These are phyloP conservation scores for Gymnogyps californianus DNA, from an alignment of 2,113 vertebrate species.

Conservation along the genomic window DNA sequence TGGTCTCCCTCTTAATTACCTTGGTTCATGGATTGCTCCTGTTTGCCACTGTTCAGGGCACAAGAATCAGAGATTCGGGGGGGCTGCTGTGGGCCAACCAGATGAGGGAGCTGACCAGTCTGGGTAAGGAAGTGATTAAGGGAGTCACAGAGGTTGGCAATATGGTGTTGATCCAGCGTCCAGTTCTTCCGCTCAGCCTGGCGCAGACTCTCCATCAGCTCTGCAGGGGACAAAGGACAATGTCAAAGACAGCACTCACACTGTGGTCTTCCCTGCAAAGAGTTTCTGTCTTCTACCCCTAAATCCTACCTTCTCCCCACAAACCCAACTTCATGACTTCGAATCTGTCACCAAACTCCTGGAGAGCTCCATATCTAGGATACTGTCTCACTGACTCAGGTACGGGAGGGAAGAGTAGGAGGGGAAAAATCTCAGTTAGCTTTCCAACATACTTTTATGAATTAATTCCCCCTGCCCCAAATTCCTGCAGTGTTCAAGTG, in stretches of 20 bases:
- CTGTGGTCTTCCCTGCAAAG: not conserved
- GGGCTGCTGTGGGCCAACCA: slow-evolving; percentile 69
- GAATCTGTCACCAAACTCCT: not conserved
- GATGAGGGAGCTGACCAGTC: slow-evolving; percentile 79
- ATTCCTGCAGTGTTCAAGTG: not conserved
- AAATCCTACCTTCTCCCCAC: not conserved
- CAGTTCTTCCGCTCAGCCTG: slow-evolving; percentile 84
- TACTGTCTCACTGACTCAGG: not conserved
- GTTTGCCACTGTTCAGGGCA: slow-evolving; percentile 78
- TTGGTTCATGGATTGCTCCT: slow-evolving; percentile 78
- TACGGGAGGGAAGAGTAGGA: not conserved
- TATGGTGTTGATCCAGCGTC: slow-evolving; percentile 83
- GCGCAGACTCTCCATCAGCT: slow-evolving; percentile 82
- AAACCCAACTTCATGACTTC: not conserved
- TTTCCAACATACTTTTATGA: not conserved
- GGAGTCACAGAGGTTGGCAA: slow-evolving; percentile 82
- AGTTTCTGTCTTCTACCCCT: not conserved
- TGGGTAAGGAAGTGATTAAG: slow-evolving; percentile 83
- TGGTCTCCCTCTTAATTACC: slow-evolving; percentile 49
- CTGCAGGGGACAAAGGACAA: slow-evolving; percentile 25
- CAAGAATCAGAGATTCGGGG: slow-evolving; percentile 77
- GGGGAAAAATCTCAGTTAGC: not conserved
- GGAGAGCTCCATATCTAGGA: not conserved
- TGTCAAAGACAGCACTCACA: not conserved
- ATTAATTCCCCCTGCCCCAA: not conserved